Base-by-base conservation (phyloP, 2,888 invertebrate genomes). In the Euplexia lucipara region DNA sequence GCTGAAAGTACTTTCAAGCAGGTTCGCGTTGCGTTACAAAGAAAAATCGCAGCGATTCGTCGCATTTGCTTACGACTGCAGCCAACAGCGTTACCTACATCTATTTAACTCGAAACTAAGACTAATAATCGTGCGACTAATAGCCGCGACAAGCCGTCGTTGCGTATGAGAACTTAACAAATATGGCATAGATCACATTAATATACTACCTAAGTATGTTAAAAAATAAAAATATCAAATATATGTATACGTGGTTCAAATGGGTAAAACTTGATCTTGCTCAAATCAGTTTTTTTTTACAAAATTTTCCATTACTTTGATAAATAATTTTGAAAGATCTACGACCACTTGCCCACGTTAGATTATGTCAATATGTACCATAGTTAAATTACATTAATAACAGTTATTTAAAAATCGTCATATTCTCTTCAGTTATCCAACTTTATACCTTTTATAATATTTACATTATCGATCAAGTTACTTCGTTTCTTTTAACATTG, bases 401-500 rank as follows among this genome's bases (percentile, higher is more conserved):
- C 83, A 79, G 34, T 83, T 83, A 81, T 75, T 81, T 73, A 73
- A 78, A 82, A 80, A 82, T 77, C 69, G 76, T 77, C 80, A 75
- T 85, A 84, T 64, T 74, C 56, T 79, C 49, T 75, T 71, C 66
- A 65, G 70, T 72, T 30, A 52, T 65, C 78, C 83, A 79, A 81
- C 77, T 79, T 83, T 85, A 87, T 83, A 86, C 84, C 83, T 79
- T 87, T 83, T 85, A 79, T 85, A 78, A 78, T 88, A 92, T 91
- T 87, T 87, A 92, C 92, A 91, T 85, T 79, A 84, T 87, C 85
- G 78, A 92, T 91, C 90, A 91, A 92, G 77, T 91, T 87, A 79
- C 78, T 92, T 94, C 93, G 93, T 92, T 94, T 92, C 92, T 83
- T 86, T 86, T 83, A 89, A 94, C 93, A 92, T 93, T 93, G 92